Evolutionary conservation across 1,140 invertebrate genomes (phyloP), one percentile per base, ranked within the genome.

Genomic region (Leptonema lineaticorne): DNA sequence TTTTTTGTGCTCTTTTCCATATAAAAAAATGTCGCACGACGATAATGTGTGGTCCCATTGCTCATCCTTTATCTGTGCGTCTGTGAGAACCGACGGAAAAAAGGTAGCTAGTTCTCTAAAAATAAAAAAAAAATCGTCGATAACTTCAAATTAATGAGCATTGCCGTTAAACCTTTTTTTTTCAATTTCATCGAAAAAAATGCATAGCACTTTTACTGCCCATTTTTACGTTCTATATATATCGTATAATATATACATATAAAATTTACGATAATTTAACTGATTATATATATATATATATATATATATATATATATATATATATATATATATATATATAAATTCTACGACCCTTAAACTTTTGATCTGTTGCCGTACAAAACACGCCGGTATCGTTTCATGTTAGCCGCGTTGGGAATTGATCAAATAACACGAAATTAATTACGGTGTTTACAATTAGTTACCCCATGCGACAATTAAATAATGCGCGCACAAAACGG

Each of bases 61-160:
- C 50, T 53, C 50, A 53, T 53, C 50, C 50, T 53, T 53, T 53
- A 53, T 53, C 50, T 41, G 22, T 11, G 37, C 11, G 50, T 53
- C 50, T 53, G 50, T 53, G 50, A 41, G 50, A 53, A 53, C 50
- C 9, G 50, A 48, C n/a, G 46, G 20, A 26, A 53, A 53, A 53
- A 53, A 53, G 50, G 50, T 53, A 53, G 50, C 50, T 53, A 53
- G 50, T 53, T 53, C 9, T n/a, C 8, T 53, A 14, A 26, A n/a
- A n/a, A n/a, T n/a, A n/a, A n/a, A n/a, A n/a, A 53, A 53, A 53
- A 53, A 53, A 53, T 53, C 50, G 50, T 53, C 50, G 50, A 53
- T 53, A 53, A 53, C 50, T 53, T 53, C 50, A 53, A 53, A 53
- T 53, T 53, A 53, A 53, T 53, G 50, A 53, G 50, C 50, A 53